Conservation (phyloP, 64 coral and sea anemone genomes). For the Actinia tenebrosa region DNA sequence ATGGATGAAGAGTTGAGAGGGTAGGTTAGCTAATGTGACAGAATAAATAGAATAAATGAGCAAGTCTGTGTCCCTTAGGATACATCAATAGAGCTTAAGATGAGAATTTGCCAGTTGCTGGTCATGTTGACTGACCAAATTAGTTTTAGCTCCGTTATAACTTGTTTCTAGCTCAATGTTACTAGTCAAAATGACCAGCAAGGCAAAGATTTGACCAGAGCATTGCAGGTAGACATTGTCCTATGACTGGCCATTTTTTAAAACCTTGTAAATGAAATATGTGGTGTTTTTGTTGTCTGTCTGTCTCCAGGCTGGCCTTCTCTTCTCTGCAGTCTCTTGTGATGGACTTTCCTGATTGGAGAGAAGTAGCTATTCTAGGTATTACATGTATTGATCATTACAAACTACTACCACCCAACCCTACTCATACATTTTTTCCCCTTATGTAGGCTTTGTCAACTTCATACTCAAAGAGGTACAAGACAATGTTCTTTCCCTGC, state of each 20-base stretch:
- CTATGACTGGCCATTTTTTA: no score
- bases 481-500: constrained; percentile 84
- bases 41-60: no score
- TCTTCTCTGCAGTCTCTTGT: constrained; percentile 89
- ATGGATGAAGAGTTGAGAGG: constrained; percentile 98
- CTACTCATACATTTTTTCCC: background rate
- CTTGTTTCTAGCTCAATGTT: no score
- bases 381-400: background rate
- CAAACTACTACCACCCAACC: background rate
- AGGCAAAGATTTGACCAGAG: no score
- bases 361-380: constrained; percentile 88
- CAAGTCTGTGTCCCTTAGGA: no score
- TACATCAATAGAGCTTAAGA: no score
- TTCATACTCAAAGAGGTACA: constrained; percentile 94
- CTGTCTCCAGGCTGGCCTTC: constrained; percentile 85
- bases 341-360: constrained; percentile 94
- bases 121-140: no score
- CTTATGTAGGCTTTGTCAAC: constrained; percentile 79
- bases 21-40: constrained; percentile 20
- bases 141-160: no score
- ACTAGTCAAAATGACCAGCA: no score
- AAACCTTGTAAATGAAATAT: no score
- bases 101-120: no score
- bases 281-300: background rate
- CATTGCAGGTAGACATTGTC: no score